Evolutionary conservation across 2,797 vertebrate genomes (phyloP).

Genomic region (Chaetodon trifasciatus): DNA sequence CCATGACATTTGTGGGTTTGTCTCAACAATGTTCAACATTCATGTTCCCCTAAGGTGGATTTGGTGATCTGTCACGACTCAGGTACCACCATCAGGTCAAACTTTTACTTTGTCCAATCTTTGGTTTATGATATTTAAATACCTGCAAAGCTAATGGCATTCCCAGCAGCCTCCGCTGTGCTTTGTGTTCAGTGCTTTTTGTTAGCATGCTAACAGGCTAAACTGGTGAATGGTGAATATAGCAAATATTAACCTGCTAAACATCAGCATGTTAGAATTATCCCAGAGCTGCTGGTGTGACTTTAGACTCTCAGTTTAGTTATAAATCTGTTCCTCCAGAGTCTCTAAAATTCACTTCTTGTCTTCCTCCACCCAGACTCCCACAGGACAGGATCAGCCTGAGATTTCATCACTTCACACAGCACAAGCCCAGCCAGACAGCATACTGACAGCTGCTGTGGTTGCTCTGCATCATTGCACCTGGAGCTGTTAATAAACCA

Average conservation of each 20-base stretch:
- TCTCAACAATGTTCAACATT: background rate
- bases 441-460: slow-evolving; percentile 31
- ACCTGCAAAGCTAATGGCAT: background rate
- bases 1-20: no score
- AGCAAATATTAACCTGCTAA: background rate
- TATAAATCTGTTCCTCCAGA: background rate
- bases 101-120: background rate
- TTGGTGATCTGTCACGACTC: background rate
- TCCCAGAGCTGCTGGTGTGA: background rate
- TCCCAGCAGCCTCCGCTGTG: no score
- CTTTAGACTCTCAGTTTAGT: background rate
- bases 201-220: background rate
- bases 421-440: slow-evolving; percentile 9
- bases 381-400: background rate
- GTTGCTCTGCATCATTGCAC: slow-evolving; percentile 2
- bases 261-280: background rate
- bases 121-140: background rate
- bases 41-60: background rate
- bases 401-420: background rate
- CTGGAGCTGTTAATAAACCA: background rate
- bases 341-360: background rate
- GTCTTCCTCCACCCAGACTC: background rate
- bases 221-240: background rate
- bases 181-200: background rate
- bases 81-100: background rate